These are phyloP conservation scores for Eurystomus gularis DNA, from an alignment of 2,113 vertebrate species.

Conservation along the genomic window DNA sequence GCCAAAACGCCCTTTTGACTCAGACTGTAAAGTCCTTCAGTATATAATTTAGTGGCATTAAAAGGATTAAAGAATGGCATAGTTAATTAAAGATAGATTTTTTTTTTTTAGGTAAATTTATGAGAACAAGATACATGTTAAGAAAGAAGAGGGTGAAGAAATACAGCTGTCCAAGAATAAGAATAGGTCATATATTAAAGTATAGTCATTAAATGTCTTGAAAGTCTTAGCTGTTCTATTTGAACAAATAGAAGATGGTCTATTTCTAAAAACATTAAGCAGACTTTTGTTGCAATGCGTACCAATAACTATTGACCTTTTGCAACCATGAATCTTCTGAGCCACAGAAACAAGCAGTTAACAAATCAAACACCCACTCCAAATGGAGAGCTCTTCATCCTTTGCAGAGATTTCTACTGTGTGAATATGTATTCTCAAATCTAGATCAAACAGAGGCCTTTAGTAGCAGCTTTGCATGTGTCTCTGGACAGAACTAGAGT, in stretches of 20 bases:
- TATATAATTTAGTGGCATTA: background rate
- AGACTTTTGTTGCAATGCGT: background rate
- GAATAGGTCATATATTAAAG: background rate
- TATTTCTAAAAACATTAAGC: background rate
- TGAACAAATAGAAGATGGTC: background rate
- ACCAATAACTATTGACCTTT: conserved; percentile 33
- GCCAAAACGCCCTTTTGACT: conserved; percentile 15
- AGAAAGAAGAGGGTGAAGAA: background rate
- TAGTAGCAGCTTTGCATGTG: background rate
- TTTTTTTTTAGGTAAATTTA: background rate
- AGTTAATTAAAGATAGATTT: background rate
- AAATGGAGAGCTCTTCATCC: background rate
- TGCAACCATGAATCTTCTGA: background rate
- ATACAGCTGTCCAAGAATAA: background rate
- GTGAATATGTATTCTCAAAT: background rate
- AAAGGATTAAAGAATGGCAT: background rate
- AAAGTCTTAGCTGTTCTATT: background rate
- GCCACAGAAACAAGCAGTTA: conserved; percentile 9
- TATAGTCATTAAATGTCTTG: background rate
- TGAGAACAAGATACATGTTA: background rate
- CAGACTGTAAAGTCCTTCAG: background rate
- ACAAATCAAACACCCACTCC: conserved; percentile 8
- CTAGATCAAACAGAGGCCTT: background rate
- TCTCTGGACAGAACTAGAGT: background rate
- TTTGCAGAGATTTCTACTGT: background rate